phyloP scores from a whole-genome alignment of 2,888 invertebrate species.

The Limnephilus auricula region DNA sequence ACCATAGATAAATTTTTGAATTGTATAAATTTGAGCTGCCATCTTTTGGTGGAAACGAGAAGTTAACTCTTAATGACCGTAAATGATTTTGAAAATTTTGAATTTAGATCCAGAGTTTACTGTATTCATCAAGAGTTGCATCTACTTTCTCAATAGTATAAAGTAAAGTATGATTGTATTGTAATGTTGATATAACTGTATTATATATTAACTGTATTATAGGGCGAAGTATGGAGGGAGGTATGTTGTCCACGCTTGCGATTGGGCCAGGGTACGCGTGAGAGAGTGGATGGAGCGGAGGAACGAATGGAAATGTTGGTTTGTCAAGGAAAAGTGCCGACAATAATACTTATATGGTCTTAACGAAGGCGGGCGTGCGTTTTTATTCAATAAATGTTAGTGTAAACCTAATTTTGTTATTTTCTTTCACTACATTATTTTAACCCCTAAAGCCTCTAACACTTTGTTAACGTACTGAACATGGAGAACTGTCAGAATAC shows the following conservation, averaged over 20 bases:
- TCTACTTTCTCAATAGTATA: neutral
- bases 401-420: slow-evolving; percentile 52
- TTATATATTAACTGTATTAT: neutral
- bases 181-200: neutral
- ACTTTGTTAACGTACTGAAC: no score
- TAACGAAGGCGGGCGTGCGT: slow-evolving; percentile 60
- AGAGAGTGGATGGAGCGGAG: neutral
- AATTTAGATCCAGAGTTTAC: neutral
- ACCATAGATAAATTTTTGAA: neutral
- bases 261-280: slow-evolving; percentile 14
- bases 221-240: neutral
- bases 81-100: neutral
- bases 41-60: neutral
- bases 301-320: slow-evolving; percentile 19
- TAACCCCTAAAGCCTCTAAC: no score
- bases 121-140: neutral
- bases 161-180: neutral
- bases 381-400: slow-evolving; percentile 66
- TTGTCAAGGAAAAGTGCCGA: slow-evolving; percentile 64
- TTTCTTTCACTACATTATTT: slow-evolving; percentile 5
- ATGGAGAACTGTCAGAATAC: no score
- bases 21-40: neutral
- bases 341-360: slow-evolving; percentile 65
- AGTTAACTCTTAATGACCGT: neutral
- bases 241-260: slow-evolving; percentile 19